Evolutionary conservation across 1,140 invertebrate species (phyloP).

Genomic region (Cotesia glomerata): DNA sequence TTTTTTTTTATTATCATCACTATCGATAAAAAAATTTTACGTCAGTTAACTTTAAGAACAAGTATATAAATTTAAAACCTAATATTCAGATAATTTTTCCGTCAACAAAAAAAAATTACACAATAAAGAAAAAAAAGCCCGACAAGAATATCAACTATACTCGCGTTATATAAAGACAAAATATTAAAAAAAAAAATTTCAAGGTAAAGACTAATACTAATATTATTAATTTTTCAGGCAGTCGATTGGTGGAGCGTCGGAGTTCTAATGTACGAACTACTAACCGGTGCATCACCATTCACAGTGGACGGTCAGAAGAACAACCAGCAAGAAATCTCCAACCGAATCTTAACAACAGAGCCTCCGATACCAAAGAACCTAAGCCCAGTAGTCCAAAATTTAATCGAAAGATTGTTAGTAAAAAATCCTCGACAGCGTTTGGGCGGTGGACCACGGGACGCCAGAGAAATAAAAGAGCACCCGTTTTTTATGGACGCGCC

Average conservation of each 20-base stretch:
- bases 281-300: slow-evolving; percentile 98
- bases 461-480: slow-evolving; percentile 85
- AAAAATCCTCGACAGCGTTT: slow-evolving; percentile 87
- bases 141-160: not conserved
- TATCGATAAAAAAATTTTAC: too few species aligned
- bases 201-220: not conserved
- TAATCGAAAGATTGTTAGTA: slow-evolving; percentile 79
- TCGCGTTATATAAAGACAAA: not conserved
- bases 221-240: slow-evolving; percentile 67
- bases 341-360: slow-evolving; percentile 83
- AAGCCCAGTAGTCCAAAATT: slow-evolving; percentile 69
- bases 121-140: not conserved
- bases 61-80: not conserved
- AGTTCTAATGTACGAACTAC: slow-evolving; percentile 93
- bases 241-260: slow-evolving; percentile 99
- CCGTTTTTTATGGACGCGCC: slow-evolving; percentile 75
- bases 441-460: slow-evolving; percentile 81
- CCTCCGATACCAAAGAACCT: slow-evolving; percentile 83
- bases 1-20: too few species aligned
- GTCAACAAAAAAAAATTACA: too few species aligned
- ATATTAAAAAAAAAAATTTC: not conserved
- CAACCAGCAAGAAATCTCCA: slow-evolving; percentile 91
- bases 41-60: not conserved
- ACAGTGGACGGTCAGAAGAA: slow-evolving; percentile 93
- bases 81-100: not conserved